Conservation (phyloP, 2,888 invertebrate species). For the Alloplasta piceator region DNA sequence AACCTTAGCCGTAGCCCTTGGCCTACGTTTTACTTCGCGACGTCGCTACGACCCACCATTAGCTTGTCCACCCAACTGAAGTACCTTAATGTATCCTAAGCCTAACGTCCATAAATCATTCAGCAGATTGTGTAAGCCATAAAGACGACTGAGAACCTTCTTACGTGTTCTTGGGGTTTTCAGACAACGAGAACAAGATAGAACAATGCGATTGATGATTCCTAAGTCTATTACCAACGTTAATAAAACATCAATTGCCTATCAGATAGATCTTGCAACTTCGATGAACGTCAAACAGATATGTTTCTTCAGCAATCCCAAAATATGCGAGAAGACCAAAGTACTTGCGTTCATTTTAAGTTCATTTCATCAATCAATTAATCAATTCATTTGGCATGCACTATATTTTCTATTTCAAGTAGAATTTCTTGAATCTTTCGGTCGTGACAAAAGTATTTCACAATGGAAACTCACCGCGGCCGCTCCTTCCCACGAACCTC, state of each 20-base stretch:
- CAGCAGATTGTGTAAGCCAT: constrained; percentile 66
- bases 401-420: no score
- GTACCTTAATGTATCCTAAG: constrained; percentile 75
- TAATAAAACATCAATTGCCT: background rate
- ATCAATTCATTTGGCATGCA: no score
- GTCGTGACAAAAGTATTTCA: background rate
- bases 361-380: no score
- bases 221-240: background rate
- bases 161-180: constrained; percentile 7
- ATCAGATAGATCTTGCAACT: no score
- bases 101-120: constrained; percentile 73
- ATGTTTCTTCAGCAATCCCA: no score
- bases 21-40: constrained; percentile 64
- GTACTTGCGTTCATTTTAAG: no score
- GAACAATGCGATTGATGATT: constrained; percentile 20
- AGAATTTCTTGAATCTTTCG: no score
- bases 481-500: constrained; percentile 98
- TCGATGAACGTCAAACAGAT: no score
- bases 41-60: constrained; percentile 77
- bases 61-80: constrained; percentile 41
- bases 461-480: constrained; percentile 90
- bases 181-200: constrained; percentile 2
- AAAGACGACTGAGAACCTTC: constrained; percentile 61
- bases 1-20: constrained; percentile 62
- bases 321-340: no score